Evolutionary conservation across 2,113 vertebrate genomes (phyloP), one percentile per base, ranked within the genome.

Genomic region (Ochotona curzoniae): DNA sequence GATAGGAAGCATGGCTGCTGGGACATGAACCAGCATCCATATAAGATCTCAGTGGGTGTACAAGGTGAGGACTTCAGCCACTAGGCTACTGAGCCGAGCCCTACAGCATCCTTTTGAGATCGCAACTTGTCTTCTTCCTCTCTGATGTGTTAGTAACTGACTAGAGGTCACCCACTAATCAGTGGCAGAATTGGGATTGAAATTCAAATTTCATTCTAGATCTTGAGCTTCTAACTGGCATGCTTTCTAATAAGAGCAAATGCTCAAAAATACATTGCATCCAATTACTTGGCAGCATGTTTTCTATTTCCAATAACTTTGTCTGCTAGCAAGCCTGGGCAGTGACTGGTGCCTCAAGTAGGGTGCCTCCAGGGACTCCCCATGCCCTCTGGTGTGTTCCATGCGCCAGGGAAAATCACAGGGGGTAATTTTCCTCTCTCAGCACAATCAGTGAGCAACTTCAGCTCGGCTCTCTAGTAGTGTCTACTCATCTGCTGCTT

Each of bases 391-490:
- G 10, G 49, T 49, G 13, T 35, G 32, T 67, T 71, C 70, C 73
- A 38, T 25, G 47, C 17, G 13, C 21, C 38, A 7, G 7, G 35
- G 63, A 11, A 67, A 93, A 35, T 71, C 51, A 80, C 60, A 35
- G 38, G 44, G 78, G 76, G n/a, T 10, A 26, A 66, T 4, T 28
- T 61, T 78, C 54, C 32, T 78, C 70, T 87, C 61, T 49, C 28
- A 90, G 80, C 63, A 70, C 11, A 38, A 12, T 87, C 32, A 57
- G 35, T 83, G 32, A 54, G 86, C 30, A 79, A 44, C 47, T 69
- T 54, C 75, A 85, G 89, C 49, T 38, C 64, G 51, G 81, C 64
- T 64, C 89, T 95, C 78, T n/a, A 61, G 5, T 69, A 74, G 51
- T 74, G 18, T 93, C 51, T 82, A 5, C 30, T 28, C 79, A 67